Base-by-base conservation (phyloP, 2,113 vertebrate species). In the Clarias gariepinus region DNA sequence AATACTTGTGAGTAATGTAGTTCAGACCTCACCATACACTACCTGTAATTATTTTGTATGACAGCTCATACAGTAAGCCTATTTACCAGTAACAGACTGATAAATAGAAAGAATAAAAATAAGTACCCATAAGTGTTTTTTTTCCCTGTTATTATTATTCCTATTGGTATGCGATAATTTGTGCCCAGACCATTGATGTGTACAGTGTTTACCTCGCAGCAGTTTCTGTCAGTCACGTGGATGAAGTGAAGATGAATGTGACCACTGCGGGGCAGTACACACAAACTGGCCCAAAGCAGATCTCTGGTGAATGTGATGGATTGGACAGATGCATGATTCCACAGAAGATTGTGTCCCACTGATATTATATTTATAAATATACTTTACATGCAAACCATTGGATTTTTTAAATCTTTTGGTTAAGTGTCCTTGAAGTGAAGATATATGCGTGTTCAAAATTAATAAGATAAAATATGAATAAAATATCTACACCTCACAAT, bases 231-330 rank as follows among this genome's bases (percentile, higher is more conserved):
- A 25, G 52, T 69, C 30, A 84, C 28, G 33, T 69, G 16, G 33
- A 79, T 36, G 28, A 25, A 63, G 83, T 81, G 25, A 69, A 55
- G 55, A 64, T n/a, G 21, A 76, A n/a, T 68, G 36, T 79, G 23
- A 21, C 81, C 86, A 84, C 86, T 84, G 74, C 23, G 86, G 61
- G 86, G 73, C 86, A 87, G 78, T 69, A 87, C 41, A 87, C 21
- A 79, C 73, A 58, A 69, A 68, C 18, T 28, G 63, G 83, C 64
- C 83, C 33, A 77, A 58, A 58, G 36, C 36, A 85, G 47, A 77
- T 25, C 4, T 53, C 16, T n/a, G 74, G n/a, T 77, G 10, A 74
- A 47, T 19, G 71, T 47, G 19, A 11, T 10, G 33, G 11, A 36
- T 21, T 76, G 73, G 36, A 41, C 73, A 76, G 41, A 25, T 47